Percentiles rank a stretch among this genome's conserved stretches.
Evolutionary conservation across 2,113 vertebrate species (phyloP).

Genomic region (Tetrax tetrax): DNA sequence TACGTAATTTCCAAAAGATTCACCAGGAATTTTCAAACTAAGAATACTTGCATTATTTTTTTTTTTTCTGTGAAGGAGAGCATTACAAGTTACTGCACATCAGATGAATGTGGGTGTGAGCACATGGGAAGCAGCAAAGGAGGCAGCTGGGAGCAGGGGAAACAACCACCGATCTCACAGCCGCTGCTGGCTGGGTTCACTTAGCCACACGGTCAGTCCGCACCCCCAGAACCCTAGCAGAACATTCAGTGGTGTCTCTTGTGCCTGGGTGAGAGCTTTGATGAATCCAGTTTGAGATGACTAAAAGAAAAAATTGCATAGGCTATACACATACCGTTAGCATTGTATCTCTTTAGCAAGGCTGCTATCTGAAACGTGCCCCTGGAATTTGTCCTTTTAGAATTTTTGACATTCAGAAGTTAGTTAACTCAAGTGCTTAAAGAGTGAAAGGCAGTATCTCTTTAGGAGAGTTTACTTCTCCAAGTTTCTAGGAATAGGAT

Average conservation of each 20-base stretch:
- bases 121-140: neutral
- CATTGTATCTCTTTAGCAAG: neutral
- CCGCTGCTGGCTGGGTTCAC: neutral
- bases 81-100: neutral
- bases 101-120: fast-evolving
- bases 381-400: neutral
- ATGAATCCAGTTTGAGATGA: neutral
- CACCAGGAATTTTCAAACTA: neutral
- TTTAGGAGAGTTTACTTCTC: neutral
- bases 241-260: neutral
- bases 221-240: neutral
- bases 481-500: neutral
- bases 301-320: neutral
- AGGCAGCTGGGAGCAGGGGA: neutral
- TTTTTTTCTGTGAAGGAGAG: neutral
- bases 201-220: neutral
- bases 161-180: neutral
- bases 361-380: neutral
- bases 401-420: neutral
- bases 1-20: neutral
- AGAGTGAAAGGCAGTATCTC: neutral
- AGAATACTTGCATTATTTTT: neutral
- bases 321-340: neutral
- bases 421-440: neutral
- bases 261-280: neutral